A percentile compares a stretch with the other conserved stretches of the same genome.
phyloP scores from a whole-genome alignment of 2,797 vertebrate genomes.

The Hydrolagus colliei region DNA sequence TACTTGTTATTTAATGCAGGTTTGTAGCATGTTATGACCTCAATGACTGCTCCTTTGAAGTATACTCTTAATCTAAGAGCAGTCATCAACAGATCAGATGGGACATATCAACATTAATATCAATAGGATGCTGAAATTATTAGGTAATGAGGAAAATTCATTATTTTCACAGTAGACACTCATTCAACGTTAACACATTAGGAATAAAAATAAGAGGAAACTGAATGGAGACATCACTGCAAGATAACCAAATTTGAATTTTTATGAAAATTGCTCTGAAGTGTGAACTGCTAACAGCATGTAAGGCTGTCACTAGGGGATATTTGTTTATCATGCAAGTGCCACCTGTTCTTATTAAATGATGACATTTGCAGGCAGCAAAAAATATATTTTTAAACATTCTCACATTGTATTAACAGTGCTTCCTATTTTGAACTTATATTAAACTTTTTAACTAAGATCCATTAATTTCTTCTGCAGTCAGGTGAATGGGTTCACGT shows the following conservation, averaged over 20 bases:
- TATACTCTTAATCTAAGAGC: neutral
- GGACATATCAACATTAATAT: neutral
- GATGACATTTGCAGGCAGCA: neutral
- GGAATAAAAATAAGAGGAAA: neutral
- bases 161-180: neutral
- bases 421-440: neutral
- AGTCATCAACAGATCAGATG: neutral
- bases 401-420: neutral
- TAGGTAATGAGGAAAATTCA: neutral
- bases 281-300: neutral
- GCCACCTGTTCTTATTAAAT: neutral
- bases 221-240: neutral
- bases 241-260: neutral
- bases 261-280: too few relatives aligned
- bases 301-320: neutral
- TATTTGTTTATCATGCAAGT: neutral
- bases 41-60: neutral
- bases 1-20: neutral
- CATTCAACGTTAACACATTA: neutral
- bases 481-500: constrained; percentile 42
- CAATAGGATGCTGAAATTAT: neutral
- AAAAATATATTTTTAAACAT: neutral
- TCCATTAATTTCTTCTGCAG: constrained; percentile 37
- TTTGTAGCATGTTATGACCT: neutral
- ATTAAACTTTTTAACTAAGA: neutral